Conservation (phyloP, 2,113 vertebrate species). For the Phrynosoma platyrhinos region DNA sequence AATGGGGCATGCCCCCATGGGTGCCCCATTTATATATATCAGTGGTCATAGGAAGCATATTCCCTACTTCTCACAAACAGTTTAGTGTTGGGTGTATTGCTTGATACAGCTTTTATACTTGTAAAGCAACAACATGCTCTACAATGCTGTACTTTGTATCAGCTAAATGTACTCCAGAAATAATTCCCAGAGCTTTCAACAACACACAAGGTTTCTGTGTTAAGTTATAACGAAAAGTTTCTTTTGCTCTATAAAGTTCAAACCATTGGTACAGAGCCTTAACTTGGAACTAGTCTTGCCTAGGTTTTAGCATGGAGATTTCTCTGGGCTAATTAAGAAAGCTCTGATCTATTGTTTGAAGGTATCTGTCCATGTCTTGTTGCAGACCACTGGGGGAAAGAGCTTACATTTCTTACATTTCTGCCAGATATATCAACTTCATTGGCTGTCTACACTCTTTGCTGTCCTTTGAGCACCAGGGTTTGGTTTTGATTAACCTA, state of each 20-base stretch:
- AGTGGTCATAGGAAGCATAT: not conserved
- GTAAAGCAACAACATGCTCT: not conserved
- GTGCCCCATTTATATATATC: not conserved
- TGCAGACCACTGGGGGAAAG: not conserved
- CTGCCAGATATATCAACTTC: no score
- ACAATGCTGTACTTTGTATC: not conserved
- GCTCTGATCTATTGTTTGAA: not conserved
- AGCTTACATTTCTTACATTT: no score
- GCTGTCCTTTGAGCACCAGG: no score
- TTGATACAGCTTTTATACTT: not conserved
- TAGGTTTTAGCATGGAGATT: not conserved
- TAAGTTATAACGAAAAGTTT: not conserved
- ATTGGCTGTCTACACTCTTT: no score
- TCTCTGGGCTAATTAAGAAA: not conserved
- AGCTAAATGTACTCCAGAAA: not conserved
- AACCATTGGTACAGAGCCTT: not conserved
- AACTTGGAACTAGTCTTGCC: not conserved
- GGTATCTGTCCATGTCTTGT: not conserved
- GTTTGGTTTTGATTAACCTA: no score
- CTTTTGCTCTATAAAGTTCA: not conserved
- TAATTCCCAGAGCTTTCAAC: not conserved
- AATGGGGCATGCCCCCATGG: no score
- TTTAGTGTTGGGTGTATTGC: not conserved
- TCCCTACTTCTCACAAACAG: not conserved
- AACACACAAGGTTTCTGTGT: no score